Evolutionary conservation across 2,888 invertebrate species (phyloP).

Genomic region (Lobophora halterata): DNA sequence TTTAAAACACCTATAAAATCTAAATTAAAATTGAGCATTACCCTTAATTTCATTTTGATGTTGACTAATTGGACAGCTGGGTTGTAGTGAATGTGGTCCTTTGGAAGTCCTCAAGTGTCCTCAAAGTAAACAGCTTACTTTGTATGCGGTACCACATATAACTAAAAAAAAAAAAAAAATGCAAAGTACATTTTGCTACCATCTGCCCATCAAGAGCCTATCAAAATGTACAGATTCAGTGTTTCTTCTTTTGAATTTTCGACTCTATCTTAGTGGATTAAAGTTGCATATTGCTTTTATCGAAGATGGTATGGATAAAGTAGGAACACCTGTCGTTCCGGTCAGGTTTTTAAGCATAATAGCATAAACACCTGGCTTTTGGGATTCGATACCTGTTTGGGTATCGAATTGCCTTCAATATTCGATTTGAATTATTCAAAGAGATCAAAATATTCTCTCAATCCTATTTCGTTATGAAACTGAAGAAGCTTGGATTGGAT

Average conservation of each 20-base stretch:
- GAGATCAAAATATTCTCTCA: slow-evolving; percentile 18
- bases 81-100: no score
- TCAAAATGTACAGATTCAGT: slow-evolving; percentile 31
- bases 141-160: not conserved
- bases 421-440: slow-evolving; percentile 16
- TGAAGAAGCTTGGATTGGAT: no score
- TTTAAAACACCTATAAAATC: not conserved
- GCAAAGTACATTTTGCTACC: slow-evolving; percentile 27
- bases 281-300: slow-evolving; percentile 12
- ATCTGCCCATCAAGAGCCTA: slow-evolving; percentile 35
- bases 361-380: slow-evolving; percentile 43
- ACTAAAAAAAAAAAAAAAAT: slow-evolving; percentile 17
- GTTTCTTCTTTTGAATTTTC: slow-evolving; percentile 7
- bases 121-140: not conserved
- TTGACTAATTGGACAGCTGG: no score
- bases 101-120: no score
- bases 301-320: slow-evolving; percentile 27
- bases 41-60: no score
- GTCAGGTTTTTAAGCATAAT: slow-evolving; percentile 54
- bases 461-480: no score
- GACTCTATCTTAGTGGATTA: slow-evolving; percentile 18
- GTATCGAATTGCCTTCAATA: slow-evolving; percentile 19
- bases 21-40: not conserved
- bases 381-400: slow-evolving; percentile 24
- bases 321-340: slow-evolving; percentile 59